Evolutionary conservation across 2,888 invertebrate genomes (phyloP).

Genomic region (Phengaris arion): DNA sequence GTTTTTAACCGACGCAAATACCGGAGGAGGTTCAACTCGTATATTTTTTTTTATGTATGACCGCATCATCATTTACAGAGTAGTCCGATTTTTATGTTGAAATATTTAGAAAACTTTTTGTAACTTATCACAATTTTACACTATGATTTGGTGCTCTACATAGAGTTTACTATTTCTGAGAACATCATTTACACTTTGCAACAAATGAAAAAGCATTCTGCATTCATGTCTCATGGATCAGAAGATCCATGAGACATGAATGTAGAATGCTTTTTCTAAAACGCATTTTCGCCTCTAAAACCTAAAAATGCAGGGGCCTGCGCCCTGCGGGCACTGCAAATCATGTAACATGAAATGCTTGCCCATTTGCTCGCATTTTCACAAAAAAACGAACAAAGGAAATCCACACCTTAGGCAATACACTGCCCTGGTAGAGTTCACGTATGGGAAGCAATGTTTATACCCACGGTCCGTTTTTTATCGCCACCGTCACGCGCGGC

Average conservation of each 20-base stretch:
- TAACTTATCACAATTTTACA: neutral
- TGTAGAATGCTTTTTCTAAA: no score
- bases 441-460: constrained; percentile 39
- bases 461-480: constrained; percentile 58
- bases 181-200: neutral
- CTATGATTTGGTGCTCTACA: neutral
- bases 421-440: constrained; percentile 32
- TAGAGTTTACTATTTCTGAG: neutral
- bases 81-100: no score
- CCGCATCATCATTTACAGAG: no score
- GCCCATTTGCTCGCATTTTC: neutral
- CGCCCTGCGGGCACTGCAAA: neutral
- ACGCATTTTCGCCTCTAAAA: neutral
- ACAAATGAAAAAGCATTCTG: neutral
- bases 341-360: neutral
- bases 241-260: no score
- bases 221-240: neutral
- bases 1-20: no score
- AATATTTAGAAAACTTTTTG: neutral
- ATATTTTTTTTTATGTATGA: no score
- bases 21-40: no score
- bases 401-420: neutral
- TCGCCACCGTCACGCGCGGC: constrained; percentile 57
- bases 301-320: neutral
- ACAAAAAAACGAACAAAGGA: neutral